Base-by-base conservation (phyloP, 2,888 invertebrate genomes). In the Capitulum mitella region DNA sequence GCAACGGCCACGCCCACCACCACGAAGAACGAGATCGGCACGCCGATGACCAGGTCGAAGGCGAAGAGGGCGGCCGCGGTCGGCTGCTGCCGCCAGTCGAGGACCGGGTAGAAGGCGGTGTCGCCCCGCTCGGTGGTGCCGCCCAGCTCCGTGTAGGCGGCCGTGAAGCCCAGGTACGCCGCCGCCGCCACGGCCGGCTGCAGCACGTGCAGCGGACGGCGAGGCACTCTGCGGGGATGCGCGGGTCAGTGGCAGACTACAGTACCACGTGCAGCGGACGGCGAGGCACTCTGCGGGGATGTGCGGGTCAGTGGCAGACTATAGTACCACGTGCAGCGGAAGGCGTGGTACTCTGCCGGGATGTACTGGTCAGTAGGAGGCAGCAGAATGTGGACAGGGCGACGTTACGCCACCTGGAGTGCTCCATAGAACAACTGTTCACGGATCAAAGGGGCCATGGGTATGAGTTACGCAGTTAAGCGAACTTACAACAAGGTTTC, bases 61-160 rank as follows among this genome's bases (percentile, higher is more conserved):
- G 61, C 61, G 32, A 61, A 61, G 12, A 61, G 32, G 3, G 32
- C 61, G 32, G 61, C n/a, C 14, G 32, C 61, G 32, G 16, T 16
- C 29, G 61, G 61, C 61, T 61, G 32, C 32, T n/a, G 61, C 1
- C 32, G 61, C 61, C 61, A 61, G 61, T 61, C 61, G 32, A 61
- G 61, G 6, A 61, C 61, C 32, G 61, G 61, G 61, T 61, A 61
- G 61, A 61, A 61, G 61, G 61, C 61, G 29, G 61, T 61, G 61
- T 61, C 12, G 32, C 8, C 61, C 5, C 32, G 29, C 32, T 61
- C 61, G 32, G 61, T 61, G 12, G 26, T 26, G 14, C 61, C 61
- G 6, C 61, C 61, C 61, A 61, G 61, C 32, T 29, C 32, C 3
- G 61, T 61, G 61, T 61, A 61, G 32, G 16, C 32, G 14, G 16